Percentiles rank a stretch among this genome's conserved stretches.
phyloP scores from a whole-genome alignment of 37 sponge, comb jelly and placozoan genomes.

The Diacarnus erythraeanus region DNA sequence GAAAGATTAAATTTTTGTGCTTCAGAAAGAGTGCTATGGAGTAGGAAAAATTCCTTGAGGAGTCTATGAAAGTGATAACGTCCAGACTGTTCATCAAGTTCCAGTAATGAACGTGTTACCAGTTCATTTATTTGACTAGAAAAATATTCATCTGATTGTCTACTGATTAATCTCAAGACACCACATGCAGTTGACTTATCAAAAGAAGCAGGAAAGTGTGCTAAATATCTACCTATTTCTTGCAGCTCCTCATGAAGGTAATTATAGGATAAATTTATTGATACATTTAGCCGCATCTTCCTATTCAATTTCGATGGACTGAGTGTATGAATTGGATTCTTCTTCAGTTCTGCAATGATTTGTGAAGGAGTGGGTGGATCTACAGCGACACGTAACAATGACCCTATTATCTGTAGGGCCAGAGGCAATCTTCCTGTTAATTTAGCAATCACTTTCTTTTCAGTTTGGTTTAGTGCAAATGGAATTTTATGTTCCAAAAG shows the following conservation, averaged over 20 bases:
- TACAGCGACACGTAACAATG: not conserved
- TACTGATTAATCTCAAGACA: not conserved
- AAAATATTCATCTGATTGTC: not conserved
- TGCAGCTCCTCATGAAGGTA: not conserved
- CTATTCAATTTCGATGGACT: not conserved
- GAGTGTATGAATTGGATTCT: not conserved
- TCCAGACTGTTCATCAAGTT: not conserved
- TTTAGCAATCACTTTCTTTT: not conserved
- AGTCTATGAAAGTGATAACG: slow-evolving; percentile 41
- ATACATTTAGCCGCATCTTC: not conserved
- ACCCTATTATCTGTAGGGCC: slow-evolving; percentile 2
- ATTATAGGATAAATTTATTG: not conserved
- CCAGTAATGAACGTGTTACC: slow-evolving; percentile 13
- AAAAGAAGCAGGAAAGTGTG: slow-evolving; percentile 6
- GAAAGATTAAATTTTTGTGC: not conserved
- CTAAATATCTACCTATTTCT: not conserved
- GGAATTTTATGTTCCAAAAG: not conserved
- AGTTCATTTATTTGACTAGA: not conserved
- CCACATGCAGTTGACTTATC: not conserved
- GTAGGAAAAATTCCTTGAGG: slow-evolving; percentile 20
- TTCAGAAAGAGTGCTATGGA: not conserved
- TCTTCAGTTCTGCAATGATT: slow-evolving; percentile 4
- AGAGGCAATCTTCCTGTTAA: slow-evolving; percentile 3
- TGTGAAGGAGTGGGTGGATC: not conserved
- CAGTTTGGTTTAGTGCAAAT: not conserved